These are phyloP conservation scores for Penaeus japonicus DNA, from an alignment of 1,140 invertebrate species.

Conservation along the genomic window DNA sequence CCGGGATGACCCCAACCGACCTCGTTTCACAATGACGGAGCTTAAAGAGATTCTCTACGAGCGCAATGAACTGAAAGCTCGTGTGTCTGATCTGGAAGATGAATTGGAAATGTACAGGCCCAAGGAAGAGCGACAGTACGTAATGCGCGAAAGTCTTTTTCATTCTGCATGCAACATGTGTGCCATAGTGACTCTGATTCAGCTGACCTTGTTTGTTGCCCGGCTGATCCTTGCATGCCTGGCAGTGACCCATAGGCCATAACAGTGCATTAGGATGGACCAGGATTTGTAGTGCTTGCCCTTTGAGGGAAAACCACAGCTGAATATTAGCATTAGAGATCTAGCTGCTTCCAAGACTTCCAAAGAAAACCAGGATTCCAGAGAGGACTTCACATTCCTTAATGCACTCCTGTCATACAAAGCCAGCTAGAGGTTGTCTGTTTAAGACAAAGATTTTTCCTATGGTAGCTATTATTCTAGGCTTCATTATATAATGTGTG, in stretches of 20 bases:
- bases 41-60: slow-evolving; percentile 87
- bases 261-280: slow-evolving; percentile 31
- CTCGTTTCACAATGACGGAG: slow-evolving; percentile 89
- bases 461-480: not conserved
- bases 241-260: slow-evolving; percentile 26
- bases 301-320: not conserved
- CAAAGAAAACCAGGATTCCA: not conserved
- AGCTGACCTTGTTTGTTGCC: slow-evolving; percentile 34
- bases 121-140: slow-evolving; percentile 28
- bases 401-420: too few species aligned
- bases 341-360: slow-evolving; percentile 18
- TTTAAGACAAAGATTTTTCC: not conserved
- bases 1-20: slow-evolving; percentile 81
- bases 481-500: too few species aligned
- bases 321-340: slow-evolving; percentile 9
- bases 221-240: slow-evolving; percentile 45
- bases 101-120: slow-evolving; percentile 79
- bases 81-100: slow-evolving; percentile 86
- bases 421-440: too few species aligned
- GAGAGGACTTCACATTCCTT: not conserved
- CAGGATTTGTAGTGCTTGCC: slow-evolving; percentile 28
- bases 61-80: slow-evolving; percentile 86
- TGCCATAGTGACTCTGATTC: slow-evolving; percentile 25
- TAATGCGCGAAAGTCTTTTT: slow-evolving; percentile 29
- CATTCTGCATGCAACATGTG: slow-evolving; percentile 44